phyloP scores from a whole-genome alignment of 2,113 vertebrate species.

The Tragelaphus scriptus region DNA sequence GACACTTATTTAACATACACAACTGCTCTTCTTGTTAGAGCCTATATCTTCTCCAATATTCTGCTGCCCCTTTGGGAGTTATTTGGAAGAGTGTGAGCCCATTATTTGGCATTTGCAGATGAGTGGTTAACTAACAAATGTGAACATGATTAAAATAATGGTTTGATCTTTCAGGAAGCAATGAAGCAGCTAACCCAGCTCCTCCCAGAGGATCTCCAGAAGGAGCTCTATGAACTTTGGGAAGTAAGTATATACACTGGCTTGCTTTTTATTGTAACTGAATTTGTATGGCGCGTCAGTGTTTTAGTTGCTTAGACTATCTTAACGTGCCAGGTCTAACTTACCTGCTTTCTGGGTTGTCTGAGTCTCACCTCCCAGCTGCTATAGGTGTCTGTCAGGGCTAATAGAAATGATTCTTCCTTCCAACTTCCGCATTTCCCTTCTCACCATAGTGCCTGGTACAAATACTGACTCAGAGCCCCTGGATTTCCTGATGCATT shows the following conservation, averaged over 20 bases:
- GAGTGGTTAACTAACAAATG: not conserved
- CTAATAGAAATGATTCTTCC: not conserved
- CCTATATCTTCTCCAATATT: not conserved
- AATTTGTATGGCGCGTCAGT: not conserved
- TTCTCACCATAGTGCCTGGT: not conserved
- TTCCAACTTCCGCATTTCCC: not conserved
- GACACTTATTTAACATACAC: not conserved
- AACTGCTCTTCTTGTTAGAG: not conserved
- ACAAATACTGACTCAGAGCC: not conserved
- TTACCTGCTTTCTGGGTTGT: not conserved
- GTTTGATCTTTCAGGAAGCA: constrained; percentile 85
- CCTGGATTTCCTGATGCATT: not conserved
- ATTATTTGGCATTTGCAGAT: not conserved
- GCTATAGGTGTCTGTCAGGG: not conserved
- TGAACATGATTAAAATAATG: not conserved
- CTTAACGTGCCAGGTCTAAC: not conserved
- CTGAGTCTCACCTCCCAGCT: not conserved
- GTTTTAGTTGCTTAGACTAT: not conserved
- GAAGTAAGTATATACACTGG: constrained; percentile 81
- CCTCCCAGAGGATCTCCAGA: constrained; percentile 84
- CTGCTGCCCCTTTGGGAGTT: not conserved
- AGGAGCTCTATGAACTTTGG: constrained; percentile 94
- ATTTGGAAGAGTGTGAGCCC: not conserved
- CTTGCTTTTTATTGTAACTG: not conserved
- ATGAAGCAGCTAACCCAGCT: constrained; percentile 89